Evolutionary conservation across 2,888 invertebrate genomes (phyloP), one percentile per base, ranked within the genome.

Genomic region (Orchesellides sinensis): DNA sequence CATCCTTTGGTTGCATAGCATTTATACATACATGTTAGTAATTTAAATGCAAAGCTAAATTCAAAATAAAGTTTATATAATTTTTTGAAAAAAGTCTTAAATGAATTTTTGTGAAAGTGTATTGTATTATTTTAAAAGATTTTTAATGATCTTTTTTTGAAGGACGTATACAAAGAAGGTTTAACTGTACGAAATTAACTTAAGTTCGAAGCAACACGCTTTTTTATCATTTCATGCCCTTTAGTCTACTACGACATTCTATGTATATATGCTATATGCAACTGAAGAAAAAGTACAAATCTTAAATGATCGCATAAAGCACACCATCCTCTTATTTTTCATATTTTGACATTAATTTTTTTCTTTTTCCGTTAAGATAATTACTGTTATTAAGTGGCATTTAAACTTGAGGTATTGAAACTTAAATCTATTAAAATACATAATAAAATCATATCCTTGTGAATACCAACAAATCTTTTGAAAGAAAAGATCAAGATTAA

Each of bases 291-390:
- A n/a, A n/a, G n/a, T n/a, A n/a, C n/a, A n/a, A n/a, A n/a, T n/a
- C n/a, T n/a, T n/a, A n/a, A n/a, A n/a, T n/a, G n/a, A n/a, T n/a
- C n/a, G n/a, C n/a, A n/a, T n/a, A n/a, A n/a, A n/a, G n/a, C n/a
- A 40, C 40, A 25, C 56, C 14, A 6, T 45, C 14, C 19, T 47
- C 25, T 56, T 19, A 40, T 29, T 61, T 63, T 63, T 63, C 35
- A 49, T 63, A 29, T 72, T 81, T 52, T 80, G 82, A 75, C 74
- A 66, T 83, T 83, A 83, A 83, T 83, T 83, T 72, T 77, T 83
- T 83, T 83, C 74, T 68, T 77, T 82, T 83, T 77, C 83, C 83
- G 77, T 83, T 83, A 63, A 70, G 72, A 77, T 83, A 83, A 83
- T 83, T 75, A 83, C 83, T 49, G 70, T 77, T 70, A 83, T 83